Evolutionary conservation across 1,140 invertebrate species (phyloP).

Genomic region (Galendromus occidentalis): DNA sequence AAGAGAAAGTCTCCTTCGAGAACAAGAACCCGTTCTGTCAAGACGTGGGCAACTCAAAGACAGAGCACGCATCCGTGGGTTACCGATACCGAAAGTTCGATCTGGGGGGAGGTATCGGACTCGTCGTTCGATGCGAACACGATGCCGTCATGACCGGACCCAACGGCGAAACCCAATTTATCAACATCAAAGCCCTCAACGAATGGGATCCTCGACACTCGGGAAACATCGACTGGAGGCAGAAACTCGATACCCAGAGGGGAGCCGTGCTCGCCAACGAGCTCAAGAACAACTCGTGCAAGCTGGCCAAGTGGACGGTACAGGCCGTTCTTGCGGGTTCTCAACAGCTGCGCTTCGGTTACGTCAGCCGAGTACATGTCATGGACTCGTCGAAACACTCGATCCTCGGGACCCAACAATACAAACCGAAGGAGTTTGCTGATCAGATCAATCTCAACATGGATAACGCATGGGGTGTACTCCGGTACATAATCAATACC

Average conservation of each 20-base stretch:
- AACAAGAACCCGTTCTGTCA: slow-evolving; percentile 80
- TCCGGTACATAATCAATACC: slow-evolving; percentile 93
- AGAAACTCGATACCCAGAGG: slow-evolving; percentile 86
- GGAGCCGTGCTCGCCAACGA: slow-evolving; percentile 96
- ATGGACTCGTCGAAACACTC: slow-evolving; percentile 89
- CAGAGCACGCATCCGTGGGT: slow-evolving; percentile 76
- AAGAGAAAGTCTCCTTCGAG: slow-evolving; percentile 70
- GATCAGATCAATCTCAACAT: slow-evolving; percentile 97
- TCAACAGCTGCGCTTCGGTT: slow-evolving; percentile 92
- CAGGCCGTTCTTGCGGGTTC: slow-evolving; percentile 86
- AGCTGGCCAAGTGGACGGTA: slow-evolving; percentile 97
- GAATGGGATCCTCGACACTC: slow-evolving; percentile 94
- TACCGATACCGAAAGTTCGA: slow-evolving; percentile 95
- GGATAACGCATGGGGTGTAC: slow-evolving; percentile 97
- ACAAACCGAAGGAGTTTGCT: slow-evolving; percentile 93
- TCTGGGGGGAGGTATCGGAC: slow-evolving; percentile 71
- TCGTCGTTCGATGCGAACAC: slow-evolving; percentile 85
- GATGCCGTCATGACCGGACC: slow-evolving; percentile 81
- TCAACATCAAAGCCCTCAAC: slow-evolving; percentile 93
- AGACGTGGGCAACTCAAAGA: slow-evolving; percentile 48
- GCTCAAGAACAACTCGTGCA: slow-evolving; percentile 92
- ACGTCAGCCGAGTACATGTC: slow-evolving; percentile 52
- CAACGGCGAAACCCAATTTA: slow-evolving; percentile 70
- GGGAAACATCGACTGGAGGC: slow-evolving; percentile 92
- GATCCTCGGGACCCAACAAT: slow-evolving; percentile 93